Conservation (phyloP, 1,140 invertebrate species). For the Portunus trituberculatus region DNA sequence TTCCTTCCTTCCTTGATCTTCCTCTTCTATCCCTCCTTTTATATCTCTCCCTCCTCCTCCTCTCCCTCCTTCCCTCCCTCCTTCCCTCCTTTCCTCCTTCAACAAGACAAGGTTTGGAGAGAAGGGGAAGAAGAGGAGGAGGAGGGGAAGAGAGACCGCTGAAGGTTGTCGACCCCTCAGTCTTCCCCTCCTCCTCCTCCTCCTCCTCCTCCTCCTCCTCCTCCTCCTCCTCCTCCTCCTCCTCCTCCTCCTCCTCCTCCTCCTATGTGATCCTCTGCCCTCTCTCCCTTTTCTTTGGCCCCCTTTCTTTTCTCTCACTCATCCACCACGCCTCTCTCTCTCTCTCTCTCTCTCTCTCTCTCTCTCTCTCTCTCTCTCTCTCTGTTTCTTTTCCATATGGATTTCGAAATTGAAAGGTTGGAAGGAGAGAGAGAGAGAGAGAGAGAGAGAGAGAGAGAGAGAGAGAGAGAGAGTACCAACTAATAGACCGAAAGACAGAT, state of each 20-base stretch:
- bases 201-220: neutral
- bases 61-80: neutral
- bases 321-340: neutral
- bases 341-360: neutral
- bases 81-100: too few species aligned
- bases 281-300: neutral
- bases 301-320: neutral
- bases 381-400: too few species aligned
- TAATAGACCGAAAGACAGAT: too few species aligned
- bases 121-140: slow-evolving; percentile 27
- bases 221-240: neutral
- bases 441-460: too few species aligned
- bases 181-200: neutral
- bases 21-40: neutral
- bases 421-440: too few species aligned
- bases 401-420: too few species aligned
- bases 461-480: too few species aligned
- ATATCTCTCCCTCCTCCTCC: too few species aligned
- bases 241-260: neutral
- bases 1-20: neutral
- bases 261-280: neutral
- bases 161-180: neutral
- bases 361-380: too few species aligned
- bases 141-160: slow-evolving; percentile 5
- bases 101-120: neutral